Evolutionary conservation across 1,140 invertebrate species (phyloP), one percentile per base, ranked within the genome.

Genomic region (Euwallacea fornicatus): DNA sequence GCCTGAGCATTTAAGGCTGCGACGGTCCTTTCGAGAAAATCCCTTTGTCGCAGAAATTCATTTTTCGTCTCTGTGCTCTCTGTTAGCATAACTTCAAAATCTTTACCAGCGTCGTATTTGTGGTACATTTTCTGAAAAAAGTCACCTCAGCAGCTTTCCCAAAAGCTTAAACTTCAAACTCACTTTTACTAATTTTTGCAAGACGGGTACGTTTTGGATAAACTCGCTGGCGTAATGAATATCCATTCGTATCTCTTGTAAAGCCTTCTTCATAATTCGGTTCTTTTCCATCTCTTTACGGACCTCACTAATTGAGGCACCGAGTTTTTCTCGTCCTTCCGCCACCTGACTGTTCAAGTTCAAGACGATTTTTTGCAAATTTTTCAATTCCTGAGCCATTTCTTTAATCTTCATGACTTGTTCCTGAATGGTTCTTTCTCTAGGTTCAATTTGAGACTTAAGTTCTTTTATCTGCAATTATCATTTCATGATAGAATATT

Each of bases 361-460:
- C 9, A 81, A 56, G 42, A 81, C 79, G 21, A 79, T 74, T 64
- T 79, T 80, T 77, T 91, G 86, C 73, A 92, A 86, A 75, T 86
- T 87, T 75, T 90, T 86, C 71, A 93, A 79, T 76, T 93, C 92
- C 15, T 84, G 85, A 79, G 91, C 88, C 86, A 91, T 86, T 69
- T 93, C 89, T 60, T 87, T 84, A 54, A 93, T 93, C 79, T 93
- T 90, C 47, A 91, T 86, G 73, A 91, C 70, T 91, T 93, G 89
- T 55, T 90, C 89, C 77, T 89, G 88, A 55, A 96, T 95, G 76
- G 90, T 88, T 46, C 85, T 82, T 74, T 95, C 92, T 71, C 91
- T 86, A 0, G 93, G 93, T 77, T 95, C 90, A 76, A 96, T 92
- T 82, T 95, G 89, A 83, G 88, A 86, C 79, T 93, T 92, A 8